These are phyloP conservation scores for Hemicentrotus pulcherrimus DNA, from an alignment of 35 echinoderm and acorn worm genomes.

Conservation along the genomic window DNA sequence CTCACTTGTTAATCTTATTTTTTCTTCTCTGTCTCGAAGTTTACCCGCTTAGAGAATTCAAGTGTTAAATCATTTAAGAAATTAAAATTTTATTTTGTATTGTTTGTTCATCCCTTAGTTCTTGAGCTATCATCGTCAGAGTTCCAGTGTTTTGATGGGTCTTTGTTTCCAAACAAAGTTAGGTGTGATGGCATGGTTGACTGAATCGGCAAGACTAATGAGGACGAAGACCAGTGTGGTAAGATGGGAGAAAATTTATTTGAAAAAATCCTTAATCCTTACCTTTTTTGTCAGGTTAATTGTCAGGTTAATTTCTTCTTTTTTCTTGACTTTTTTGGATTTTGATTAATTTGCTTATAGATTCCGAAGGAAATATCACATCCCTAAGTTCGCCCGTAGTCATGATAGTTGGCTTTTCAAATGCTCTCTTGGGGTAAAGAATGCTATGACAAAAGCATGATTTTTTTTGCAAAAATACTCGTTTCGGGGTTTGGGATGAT, in stretches of 20 bases:
- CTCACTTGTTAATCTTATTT: too few species aligned
- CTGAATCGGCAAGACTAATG: slow-evolving; percentile 29
- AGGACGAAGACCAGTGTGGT: slow-evolving; percentile 36
- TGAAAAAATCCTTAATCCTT: too few species aligned
- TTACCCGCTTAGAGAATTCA: too few species aligned
- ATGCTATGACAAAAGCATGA: neutral
- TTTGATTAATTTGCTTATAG: too few species aligned
- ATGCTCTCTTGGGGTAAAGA: neutral
- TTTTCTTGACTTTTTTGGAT: too few species aligned
- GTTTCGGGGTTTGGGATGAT: neutral
- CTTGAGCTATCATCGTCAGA: neutral
- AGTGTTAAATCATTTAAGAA: neutral
- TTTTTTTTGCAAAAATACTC: neutral
- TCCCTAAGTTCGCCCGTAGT: too few species aligned
- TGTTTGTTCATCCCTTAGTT: neutral
- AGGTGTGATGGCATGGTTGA: slow-evolving; percentile 32
- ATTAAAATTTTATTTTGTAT: neutral
- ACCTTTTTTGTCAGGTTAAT: too few species aligned
- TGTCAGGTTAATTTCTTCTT: too few species aligned
- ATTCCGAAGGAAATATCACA: too few species aligned
- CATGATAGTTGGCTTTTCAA: too few species aligned
- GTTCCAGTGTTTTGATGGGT: slow-evolving; percentile 27
- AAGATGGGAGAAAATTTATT: neutral
- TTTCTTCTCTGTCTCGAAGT: too few species aligned
- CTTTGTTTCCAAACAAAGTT: slow-evolving; percentile 4